A percentile compares a stretch with the other conserved stretches of the same genome.
Conservation (phyloP, 2,113 vertebrate species). For the Chaenogobius annularis region DNA sequence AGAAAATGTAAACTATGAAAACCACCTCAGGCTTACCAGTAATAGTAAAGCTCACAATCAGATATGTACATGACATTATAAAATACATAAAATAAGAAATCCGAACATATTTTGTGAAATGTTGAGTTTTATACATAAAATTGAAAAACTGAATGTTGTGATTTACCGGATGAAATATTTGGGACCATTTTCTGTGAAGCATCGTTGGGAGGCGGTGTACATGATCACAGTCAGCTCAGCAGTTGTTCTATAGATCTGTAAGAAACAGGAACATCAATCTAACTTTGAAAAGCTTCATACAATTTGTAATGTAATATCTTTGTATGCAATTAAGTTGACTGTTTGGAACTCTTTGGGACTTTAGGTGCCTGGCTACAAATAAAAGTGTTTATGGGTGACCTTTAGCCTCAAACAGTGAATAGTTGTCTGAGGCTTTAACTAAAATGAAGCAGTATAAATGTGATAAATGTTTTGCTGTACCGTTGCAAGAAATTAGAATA, state of each 20-base stretch:
- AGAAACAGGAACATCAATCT: neutral
- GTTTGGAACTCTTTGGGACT: neutral
- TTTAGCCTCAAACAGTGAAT: neutral
- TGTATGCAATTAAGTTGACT: neutral
- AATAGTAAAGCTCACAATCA: constrained; percentile 28
- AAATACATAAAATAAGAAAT: constrained; percentile 13
- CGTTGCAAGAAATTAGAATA: neutral
- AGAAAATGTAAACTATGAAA: constrained; percentile 15
- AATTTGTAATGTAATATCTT: too few species aligned
- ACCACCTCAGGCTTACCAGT: constrained; percentile 4
- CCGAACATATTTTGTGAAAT: constrained; percentile 13
- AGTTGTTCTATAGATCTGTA: constrained; percentile 3
- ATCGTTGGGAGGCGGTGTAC: neutral
- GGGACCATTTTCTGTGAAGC: neutral
- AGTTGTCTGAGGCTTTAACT: neutral
- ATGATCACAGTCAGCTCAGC: constrained; percentile 16
- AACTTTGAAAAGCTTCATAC: neutral
- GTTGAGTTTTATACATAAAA: neutral
- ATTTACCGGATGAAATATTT: constrained; percentile 25
- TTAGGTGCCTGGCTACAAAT: neutral
- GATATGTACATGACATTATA: constrained; percentile 39
- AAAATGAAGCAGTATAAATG: neutral
- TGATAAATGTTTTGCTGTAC: neutral
- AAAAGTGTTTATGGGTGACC: neutral
- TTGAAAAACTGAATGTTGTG: neutral